A percentile compares a stretch with the other conserved stretches of the same genome.
Conservation (phyloP, 2,797 vertebrate genomes). For the Xyrichtys novacula region DNA sequence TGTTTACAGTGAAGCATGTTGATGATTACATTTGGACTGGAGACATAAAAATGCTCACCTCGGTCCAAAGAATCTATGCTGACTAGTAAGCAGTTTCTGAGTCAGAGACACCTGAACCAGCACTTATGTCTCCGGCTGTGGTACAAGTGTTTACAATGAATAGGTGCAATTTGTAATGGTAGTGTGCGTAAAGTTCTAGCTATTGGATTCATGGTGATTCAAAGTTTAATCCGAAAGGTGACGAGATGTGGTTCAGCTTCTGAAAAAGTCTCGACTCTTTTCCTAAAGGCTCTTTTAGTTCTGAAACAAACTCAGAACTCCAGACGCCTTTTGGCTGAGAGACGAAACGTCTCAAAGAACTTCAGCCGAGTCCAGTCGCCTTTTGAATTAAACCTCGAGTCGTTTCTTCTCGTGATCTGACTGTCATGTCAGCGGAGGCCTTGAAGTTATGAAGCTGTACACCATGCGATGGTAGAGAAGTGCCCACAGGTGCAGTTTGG, state of each 20-base stretch:
- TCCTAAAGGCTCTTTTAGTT: not conserved
- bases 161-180: too few relatives aligned
- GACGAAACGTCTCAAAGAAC: not conserved
- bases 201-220: not conserved
- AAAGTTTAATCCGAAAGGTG: not conserved
- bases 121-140: not conserved
- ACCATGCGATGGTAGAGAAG: not conserved
- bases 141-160: too few relatives aligned
- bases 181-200: not conserved
- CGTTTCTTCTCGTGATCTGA: not conserved
- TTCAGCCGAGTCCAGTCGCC: not conserved
- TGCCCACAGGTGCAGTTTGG: too few relatives aligned
- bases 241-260: not conserved
- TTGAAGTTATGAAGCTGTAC: not conserved
- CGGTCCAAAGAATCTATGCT: not conserved
- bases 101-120: not conserved
- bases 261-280: not conserved
- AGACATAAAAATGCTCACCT: not conserved
- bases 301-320: not conserved
- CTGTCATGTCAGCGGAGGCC: not conserved
- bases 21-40: slow-evolving; percentile 27
- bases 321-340: not conserved
- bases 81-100: slow-evolving; percentile 6
- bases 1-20: not conserved
- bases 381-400: not conserved